A percentile compares a stretch with the other conserved stretches of the same genome.
These are phyloP conservation scores for Phodopus roborovskii DNA, from an alignment of 2,113 vertebrate species.

Conservation along the genomic window DNA sequence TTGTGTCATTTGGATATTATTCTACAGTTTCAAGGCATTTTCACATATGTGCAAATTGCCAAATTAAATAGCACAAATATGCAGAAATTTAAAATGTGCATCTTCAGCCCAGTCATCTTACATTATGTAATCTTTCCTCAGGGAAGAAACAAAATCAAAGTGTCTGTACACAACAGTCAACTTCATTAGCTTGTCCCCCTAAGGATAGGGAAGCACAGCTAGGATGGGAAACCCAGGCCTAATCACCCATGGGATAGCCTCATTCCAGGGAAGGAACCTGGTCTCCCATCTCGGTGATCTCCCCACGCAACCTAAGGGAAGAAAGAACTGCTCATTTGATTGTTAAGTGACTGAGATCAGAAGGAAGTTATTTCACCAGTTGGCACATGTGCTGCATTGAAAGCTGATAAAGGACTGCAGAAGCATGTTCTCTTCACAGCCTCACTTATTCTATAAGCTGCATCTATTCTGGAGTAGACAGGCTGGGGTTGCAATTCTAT, in stretches of 20 bases:
- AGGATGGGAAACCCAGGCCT: not conserved
- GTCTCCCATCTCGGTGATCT: not conserved
- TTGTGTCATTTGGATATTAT: not conserved
- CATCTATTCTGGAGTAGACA: not conserved
- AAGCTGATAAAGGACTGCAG: not conserved
- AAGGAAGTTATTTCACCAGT: not conserved
- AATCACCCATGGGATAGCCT: not conserved
- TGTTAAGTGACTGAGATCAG: not conserved
- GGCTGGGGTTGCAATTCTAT: not conserved
- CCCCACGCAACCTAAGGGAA: too few species aligned
- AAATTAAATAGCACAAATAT: conserved; percentile 35
- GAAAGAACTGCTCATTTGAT: not conserved
- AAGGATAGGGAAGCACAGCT: not conserved
- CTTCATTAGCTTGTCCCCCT: not conserved
- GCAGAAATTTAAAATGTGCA: not conserved
- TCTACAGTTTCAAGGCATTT: conserved; percentile 33
- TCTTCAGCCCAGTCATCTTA: conserved; percentile 24
- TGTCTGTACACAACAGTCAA: not conserved
- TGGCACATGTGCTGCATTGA: not conserved
- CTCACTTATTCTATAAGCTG: not conserved
- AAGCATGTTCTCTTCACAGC: not conserved
- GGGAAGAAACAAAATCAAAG: conserved; percentile 47
- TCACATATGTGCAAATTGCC: not conserved
- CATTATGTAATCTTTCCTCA: conserved; percentile 11
- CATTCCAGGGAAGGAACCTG: not conserved